phyloP scores from a whole-genome alignment of 2,888 invertebrate species.

The Cerastis leucographa region DNA sequence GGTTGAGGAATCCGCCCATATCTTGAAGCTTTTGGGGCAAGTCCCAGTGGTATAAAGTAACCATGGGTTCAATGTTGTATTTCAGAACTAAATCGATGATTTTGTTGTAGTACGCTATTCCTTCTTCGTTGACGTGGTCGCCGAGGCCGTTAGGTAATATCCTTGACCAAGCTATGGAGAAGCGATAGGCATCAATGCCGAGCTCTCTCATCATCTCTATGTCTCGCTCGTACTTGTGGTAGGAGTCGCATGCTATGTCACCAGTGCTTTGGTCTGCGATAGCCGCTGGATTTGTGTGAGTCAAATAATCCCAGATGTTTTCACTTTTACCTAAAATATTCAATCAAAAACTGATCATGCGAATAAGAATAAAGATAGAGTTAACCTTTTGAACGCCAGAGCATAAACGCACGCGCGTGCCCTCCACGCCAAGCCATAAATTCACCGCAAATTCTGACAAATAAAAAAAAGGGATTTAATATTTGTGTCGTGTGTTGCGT shows the following conservation, averaged over 20 bases:
- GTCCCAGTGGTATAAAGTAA: slow-evolving; percentile 90
- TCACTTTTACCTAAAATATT: slow-evolving; percentile 72
- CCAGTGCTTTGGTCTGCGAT: slow-evolving; percentile 84
- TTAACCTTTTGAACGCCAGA: too few relatives aligned
- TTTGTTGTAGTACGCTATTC: slow-evolving; percentile 92
- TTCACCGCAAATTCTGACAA: too few relatives aligned
- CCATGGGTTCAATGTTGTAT: slow-evolving; percentile 91
- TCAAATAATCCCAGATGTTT: slow-evolving; percentile 77
- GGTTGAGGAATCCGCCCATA: slow-evolving; percentile 88
- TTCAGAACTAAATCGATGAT: slow-evolving; percentile 91
- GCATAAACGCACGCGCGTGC: too few relatives aligned
- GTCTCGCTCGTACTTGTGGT: slow-evolving; percentile 90
- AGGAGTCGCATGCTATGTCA: slow-evolving; percentile 91
- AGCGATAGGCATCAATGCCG: slow-evolving; percentile 87
- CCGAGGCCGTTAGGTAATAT: slow-evolving; percentile 90
- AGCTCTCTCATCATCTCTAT: slow-evolving; percentile 84
- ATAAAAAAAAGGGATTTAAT: too few relatives aligned
- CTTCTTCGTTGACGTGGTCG: slow-evolving; percentile 89
- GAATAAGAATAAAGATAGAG: not conserved
- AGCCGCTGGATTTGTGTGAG: slow-evolving; percentile 71
- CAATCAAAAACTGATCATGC: not conserved
- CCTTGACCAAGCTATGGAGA: slow-evolving; percentile 91
- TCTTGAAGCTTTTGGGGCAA: slow-evolving; percentile 88
- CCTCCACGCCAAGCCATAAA: too few relatives aligned
- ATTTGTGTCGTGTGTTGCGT: too few relatives aligned